Evolutionary conservation across 2,888 invertebrate species (phyloP).

Genomic region (Drosophila tanythrix): DNA sequence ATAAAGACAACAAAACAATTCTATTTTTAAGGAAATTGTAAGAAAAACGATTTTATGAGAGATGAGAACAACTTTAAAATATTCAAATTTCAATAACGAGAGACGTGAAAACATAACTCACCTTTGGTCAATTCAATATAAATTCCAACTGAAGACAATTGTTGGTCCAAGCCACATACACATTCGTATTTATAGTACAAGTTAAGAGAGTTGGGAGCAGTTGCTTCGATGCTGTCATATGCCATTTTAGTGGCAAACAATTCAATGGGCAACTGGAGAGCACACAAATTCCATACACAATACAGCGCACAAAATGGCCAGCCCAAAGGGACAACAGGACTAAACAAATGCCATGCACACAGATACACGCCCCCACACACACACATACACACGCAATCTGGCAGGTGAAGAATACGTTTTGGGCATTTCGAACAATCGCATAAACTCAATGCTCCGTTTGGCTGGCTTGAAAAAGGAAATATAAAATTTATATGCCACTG

Average conservation of each 20-base stretch:
- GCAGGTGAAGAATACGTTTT: constrained; percentile 46
- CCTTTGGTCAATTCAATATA: neutral
- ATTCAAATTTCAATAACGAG: neutral
- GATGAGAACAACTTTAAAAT: neutral
- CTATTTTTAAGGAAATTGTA: neutral
- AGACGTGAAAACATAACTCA: neutral
- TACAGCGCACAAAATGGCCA: constrained; percentile 30
- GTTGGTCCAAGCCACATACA: constrained; percentile 7
- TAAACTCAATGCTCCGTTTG: constrained; percentile 23
- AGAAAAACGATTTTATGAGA: neutral
- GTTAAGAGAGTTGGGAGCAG: constrained; percentile 28
- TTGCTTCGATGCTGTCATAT: constrained; percentile 36
- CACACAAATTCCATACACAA: constrained; percentile 39
- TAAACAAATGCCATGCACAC: constrained; percentile 24
- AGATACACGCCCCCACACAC: neutral
- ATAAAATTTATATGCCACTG: constrained; percentile 46
- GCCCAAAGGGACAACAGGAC: constrained; percentile 35
- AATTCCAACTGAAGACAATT: constrained; percentile 7
- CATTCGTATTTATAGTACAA: constrained; percentile 5
- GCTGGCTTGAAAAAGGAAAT: constrained; percentile 43
- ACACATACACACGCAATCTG: constrained; percentile 10
- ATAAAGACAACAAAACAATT: neutral
- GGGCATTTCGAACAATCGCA: constrained; percentile 30
- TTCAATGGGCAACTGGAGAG: constrained; percentile 49
- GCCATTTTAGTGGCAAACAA: constrained; percentile 37